Evolutionary conservation across 2,888 invertebrate genomes (phyloP).

Genomic region (Palloptera scutellata): DNA sequence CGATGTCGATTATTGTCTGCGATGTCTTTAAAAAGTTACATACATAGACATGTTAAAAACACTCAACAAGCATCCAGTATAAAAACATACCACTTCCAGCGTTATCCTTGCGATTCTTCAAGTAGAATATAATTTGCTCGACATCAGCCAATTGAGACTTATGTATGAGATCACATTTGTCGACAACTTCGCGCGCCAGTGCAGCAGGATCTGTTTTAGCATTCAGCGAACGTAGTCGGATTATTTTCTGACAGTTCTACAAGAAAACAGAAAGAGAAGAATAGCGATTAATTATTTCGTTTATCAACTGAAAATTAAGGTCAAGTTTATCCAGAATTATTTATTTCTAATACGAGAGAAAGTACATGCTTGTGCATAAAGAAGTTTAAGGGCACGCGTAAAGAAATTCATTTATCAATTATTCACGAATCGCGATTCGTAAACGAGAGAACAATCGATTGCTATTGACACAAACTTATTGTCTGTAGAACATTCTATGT

Average conservation of each 20-base stretch:
- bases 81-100: constrained; percentile 52
- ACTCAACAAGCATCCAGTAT: background rate
- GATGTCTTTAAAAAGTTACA: constrained; percentile 45
- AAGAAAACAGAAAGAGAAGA: constrained; percentile 25
- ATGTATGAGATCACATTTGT: constrained; percentile 86
- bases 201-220: constrained; percentile 80
- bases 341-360: too few species aligned
- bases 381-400: too few species aligned
- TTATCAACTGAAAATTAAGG: background rate
- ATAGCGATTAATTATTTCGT: too few species aligned
- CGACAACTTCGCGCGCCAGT: constrained; percentile 84
- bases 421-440: too few species aligned
- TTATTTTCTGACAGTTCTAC: constrained; percentile 81
- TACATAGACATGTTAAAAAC: background rate
- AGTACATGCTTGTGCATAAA: too few species aligned
- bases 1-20: constrained; percentile 55
- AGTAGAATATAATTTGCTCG: constrained; percentile 85
- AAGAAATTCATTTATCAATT: too few species aligned
- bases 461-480: too few species aligned
- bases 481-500: too few species aligned
- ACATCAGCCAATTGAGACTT: constrained; percentile 83
- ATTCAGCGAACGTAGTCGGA: constrained; percentile 81
- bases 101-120: constrained; percentile 78
- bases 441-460: too few species aligned
- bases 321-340: background rate